Conservation (phyloP, 2,113 vertebrate genomes). For the Zosterops lateralis region DNA sequence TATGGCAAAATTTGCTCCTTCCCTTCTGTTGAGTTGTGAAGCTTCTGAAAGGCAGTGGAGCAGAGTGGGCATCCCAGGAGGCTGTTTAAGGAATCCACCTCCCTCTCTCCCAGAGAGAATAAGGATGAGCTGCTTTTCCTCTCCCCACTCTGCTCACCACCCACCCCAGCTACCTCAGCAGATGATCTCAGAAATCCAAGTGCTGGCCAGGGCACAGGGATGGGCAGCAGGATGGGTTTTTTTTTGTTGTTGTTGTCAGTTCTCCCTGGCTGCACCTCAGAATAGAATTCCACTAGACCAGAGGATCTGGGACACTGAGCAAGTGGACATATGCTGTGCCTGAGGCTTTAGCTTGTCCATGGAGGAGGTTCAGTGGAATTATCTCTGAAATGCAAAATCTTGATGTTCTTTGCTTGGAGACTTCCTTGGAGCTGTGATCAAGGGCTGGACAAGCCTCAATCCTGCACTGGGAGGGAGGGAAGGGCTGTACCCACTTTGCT, state of each 20-base stretch:
- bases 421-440: not conserved
- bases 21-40: not conserved
- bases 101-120: not conserved
- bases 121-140: not conserved
- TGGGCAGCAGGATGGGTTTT: not conserved
- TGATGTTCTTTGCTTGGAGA: not conserved
- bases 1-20: not conserved
- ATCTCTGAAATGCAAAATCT: not conserved
- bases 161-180: not conserved
- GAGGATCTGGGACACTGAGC: not conserved
- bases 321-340: not conserved
- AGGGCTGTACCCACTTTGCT: fast-evolving
- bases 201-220: not conserved
- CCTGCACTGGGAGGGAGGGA: not conserved
- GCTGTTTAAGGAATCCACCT: not conserved
- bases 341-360: not conserved
- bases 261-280: not conserved
- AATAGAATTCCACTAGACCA: not conserved
- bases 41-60: not conserved
- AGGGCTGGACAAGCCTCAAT: not conserved
- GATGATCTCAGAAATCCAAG: not conserved
- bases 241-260: not conserved
- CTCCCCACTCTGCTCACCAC: not conserved
- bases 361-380: not conserved
- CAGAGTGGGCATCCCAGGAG: not conserved